These are phyloP conservation scores for Ophion costatus DNA, from an alignment of 2,888 invertebrate genomes.

Conservation along the genomic window DNA sequence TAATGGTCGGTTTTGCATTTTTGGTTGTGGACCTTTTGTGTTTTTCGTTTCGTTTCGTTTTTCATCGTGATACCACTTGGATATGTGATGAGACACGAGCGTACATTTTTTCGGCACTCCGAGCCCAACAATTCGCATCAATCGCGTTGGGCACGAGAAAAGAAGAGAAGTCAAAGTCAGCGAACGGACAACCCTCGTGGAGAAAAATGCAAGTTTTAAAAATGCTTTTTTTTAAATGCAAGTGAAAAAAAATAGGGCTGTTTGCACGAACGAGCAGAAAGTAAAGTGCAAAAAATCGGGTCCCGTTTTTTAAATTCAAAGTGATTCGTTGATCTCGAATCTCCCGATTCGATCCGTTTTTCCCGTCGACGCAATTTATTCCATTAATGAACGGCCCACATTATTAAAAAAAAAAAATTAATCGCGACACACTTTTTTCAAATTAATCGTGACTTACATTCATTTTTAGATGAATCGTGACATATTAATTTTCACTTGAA, in stretches of 20 bases:
- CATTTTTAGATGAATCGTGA: no score
- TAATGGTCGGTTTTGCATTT: conserved; percentile 4
- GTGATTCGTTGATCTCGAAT: no score
- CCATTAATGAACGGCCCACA: no score
- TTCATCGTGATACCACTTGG: background rate
- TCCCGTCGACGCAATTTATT: no score
- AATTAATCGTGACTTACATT: no score
- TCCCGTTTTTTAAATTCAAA: no score
- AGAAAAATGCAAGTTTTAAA: background rate
- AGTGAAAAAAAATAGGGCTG: background rate
- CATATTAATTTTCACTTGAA: no score
- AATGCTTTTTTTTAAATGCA: background rate
- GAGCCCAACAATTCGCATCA: background rate
- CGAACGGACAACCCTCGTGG: background rate
- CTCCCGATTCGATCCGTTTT: no score
- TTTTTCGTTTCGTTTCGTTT: background rate
- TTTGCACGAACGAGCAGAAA: background rate
- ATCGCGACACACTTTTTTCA: no score
- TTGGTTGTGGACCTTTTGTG: background rate
- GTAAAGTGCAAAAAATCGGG: background rate
- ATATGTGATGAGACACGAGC: background rate
- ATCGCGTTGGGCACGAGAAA: background rate
- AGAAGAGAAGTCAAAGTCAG: background rate
- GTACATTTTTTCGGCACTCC: background rate
- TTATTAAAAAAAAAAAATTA: no score